Percentiles rank a stretch among this genome's conserved stretches.
phyloP scores from a whole-genome alignment of 1,140 invertebrate species.

The Tetranychus cinnabarinus region DNA sequence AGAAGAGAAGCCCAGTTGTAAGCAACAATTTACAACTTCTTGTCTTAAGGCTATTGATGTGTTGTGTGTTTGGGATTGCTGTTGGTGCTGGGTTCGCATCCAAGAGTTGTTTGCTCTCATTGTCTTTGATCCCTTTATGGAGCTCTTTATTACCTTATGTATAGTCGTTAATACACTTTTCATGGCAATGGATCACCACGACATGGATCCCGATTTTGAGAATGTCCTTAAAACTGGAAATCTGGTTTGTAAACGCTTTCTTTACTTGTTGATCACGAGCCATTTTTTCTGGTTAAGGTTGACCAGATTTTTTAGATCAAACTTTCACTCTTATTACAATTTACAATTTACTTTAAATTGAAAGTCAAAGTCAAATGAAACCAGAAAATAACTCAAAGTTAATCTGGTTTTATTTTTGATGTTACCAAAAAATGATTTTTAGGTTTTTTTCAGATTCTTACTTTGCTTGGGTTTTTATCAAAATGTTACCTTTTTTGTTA shows the following conservation, averaged over 20 bases:
- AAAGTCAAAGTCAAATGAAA: background rate
- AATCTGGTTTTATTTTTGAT: too few species aligned
- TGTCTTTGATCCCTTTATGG: constrained; percentile 92
- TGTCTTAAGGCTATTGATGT: constrained; percentile 59
- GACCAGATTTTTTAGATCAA: too few species aligned
- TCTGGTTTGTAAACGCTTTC: constrained; percentile 41
- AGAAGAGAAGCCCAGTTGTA: constrained; percentile 63
- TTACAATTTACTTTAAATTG: background rate
- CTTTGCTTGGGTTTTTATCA: too few species aligned
- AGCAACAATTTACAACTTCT: constrained; percentile 49
- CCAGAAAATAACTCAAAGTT: too few species aligned
- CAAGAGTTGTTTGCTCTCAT: constrained; percentile 69
- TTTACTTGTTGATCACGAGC: background rate
- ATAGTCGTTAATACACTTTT: constrained; percentile 94
- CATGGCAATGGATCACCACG: constrained; percentile 90
- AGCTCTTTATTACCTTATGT: constrained; percentile 89
- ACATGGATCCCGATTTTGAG: constrained; percentile 68
- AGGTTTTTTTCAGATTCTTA: too few species aligned
- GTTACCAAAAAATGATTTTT: too few species aligned
- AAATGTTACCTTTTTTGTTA: too few species aligned
- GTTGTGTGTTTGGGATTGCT: constrained; percentile 93
- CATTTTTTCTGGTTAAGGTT: too few species aligned
- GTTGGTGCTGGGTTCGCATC: constrained; percentile 64
- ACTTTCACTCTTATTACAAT: background rate
- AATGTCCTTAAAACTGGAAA: constrained; percentile 68